phyloP scores from a whole-genome alignment of 2,888 invertebrate genomes.

The Abscondita cerata region DNA sequence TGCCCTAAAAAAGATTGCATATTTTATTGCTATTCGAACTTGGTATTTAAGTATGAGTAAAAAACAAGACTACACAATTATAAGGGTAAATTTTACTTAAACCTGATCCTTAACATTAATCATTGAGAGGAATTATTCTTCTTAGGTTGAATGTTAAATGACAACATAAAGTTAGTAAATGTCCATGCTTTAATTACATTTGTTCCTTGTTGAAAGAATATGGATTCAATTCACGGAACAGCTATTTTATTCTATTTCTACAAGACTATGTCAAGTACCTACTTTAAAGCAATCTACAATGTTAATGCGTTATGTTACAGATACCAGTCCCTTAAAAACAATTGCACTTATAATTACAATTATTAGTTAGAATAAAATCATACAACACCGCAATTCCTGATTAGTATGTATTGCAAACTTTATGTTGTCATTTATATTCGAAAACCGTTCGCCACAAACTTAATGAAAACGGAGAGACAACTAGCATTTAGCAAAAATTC shows the following conservation, averaged over 20 bases:
- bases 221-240: too few relatives aligned
- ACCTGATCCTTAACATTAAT: background rate
- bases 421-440: constrained; percentile 4
- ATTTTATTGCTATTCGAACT: background rate
- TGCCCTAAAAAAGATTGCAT: constrained; percentile 7
- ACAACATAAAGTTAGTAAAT: constrained; percentile 1
- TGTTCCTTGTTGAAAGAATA: too few relatives aligned
- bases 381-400: too few relatives aligned
- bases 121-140: background rate
- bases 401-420: background rate
- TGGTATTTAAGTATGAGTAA: background rate
- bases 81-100: background rate
- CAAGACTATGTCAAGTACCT: too few relatives aligned
- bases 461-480: background rate
- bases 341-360: too few relatives aligned
- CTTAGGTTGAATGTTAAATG: background rate
- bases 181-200: too few relatives aligned
- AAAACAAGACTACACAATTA: constrained; percentile 4
- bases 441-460: background rate
- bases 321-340: too few relatives aligned
- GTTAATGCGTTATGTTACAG: too few relatives aligned
- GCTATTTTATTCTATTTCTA: too few relatives aligned
- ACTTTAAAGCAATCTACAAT: too few relatives aligned
- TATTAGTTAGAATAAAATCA: too few relatives aligned
- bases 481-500: background rate